Base-by-base conservation (phyloP, 2,113 vertebrate species). In the Takifugu bimaculatus region DNA sequence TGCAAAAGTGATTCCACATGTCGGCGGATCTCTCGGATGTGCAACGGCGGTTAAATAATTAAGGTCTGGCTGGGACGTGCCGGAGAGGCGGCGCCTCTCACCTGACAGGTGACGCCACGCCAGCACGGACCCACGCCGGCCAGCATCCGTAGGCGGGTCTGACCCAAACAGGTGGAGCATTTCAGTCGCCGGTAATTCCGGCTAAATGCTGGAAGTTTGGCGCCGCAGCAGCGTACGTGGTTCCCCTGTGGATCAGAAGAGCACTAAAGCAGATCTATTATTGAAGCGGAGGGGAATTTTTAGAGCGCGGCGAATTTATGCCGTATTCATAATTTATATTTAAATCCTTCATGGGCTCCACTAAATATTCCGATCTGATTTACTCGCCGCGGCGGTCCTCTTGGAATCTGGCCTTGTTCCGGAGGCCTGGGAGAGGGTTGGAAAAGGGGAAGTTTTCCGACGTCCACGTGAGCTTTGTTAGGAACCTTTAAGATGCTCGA, bases 231-330 rank as follows among this genome's bases (percentile, higher is more conserved):
- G 87, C 79, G 78, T 88, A 77, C 84, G 26, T 15, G 55, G 65
- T 57, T 90, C 71, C 89, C 88, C 85, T 90, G 88, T 82, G 87
- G 91, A 89, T 90, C 87, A 78, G 84, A 85, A 79, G 82, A 89
- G 92, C 89, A 87, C 92, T 92, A 91, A 92, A 91, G 80, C 79
- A 65, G 89, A 96, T 96, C 90, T 92, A 96, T 97, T 94, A 97
- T 95, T 96, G 87, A 98, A 95, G 90, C 75, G 65, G 90, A 79
- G 86, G 83, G 89, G 93, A 91, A 91, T 90, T 88, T 93, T 92
- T 91, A 90, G 91, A 92, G 88, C 89, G 85, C 90, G 88, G 70
- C 13, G 84, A 91, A 90, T 89, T 89, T 88, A 81, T 87, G 77
- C 77, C 64, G 57, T 77, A 92, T 94, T 90, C 86, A 93, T 95